These are phyloP conservation scores for Oreonectes daqikongensis DNA, from an alignment of 2,797 vertebrate species.

Conservation along the genomic window DNA sequence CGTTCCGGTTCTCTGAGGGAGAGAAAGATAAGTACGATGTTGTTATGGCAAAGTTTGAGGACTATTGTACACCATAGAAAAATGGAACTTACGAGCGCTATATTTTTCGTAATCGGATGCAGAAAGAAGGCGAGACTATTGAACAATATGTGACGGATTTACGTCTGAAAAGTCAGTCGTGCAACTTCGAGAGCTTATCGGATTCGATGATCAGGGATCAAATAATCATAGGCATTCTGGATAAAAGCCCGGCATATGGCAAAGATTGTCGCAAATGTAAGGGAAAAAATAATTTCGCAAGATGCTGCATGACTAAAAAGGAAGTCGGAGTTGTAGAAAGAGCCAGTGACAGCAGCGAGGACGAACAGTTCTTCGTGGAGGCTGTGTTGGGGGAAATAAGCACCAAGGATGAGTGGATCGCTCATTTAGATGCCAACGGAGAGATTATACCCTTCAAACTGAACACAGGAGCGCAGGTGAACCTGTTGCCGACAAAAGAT, in stretches of 20 bases:
- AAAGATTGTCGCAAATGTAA: constrained; percentile 32
- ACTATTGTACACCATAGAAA: too few species aligned
- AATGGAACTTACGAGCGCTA: too few species aligned
- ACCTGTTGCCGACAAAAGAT: constrained; percentile 24
- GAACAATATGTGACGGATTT: constrained; percentile 34
- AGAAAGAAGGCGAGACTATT: constrained; percentile 42
- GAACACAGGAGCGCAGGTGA: constrained; percentile 13
- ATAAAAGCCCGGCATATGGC: constrained; percentile 33
- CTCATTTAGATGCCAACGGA: constrained; percentile 16
- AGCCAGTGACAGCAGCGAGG: too few species aligned
- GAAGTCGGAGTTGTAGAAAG: constrained; percentile 12
- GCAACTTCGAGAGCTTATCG: constrained; percentile 12
- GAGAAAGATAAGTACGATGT: too few species aligned
- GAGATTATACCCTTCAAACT: constrained; percentile 6
- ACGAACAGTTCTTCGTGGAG: constrained; percentile 34
- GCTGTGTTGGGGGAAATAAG: too few species aligned
- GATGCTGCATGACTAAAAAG: constrained; percentile 30
- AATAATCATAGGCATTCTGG: constrained; percentile 25
- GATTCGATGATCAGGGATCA: constrained; percentile 25
- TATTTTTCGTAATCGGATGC: too few species aligned
- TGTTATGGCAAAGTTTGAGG: too few species aligned
- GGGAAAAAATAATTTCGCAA: constrained; percentile 10
- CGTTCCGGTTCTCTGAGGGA: too few species aligned
- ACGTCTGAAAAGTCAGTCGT: constrained; percentile 6
- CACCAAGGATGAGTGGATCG: constrained; percentile 27